A percentile compares a stretch with the other conserved stretches of the same genome.
Conservation (phyloP, 1,140 invertebrate species). For the Hycleus phaleratus region DNA sequence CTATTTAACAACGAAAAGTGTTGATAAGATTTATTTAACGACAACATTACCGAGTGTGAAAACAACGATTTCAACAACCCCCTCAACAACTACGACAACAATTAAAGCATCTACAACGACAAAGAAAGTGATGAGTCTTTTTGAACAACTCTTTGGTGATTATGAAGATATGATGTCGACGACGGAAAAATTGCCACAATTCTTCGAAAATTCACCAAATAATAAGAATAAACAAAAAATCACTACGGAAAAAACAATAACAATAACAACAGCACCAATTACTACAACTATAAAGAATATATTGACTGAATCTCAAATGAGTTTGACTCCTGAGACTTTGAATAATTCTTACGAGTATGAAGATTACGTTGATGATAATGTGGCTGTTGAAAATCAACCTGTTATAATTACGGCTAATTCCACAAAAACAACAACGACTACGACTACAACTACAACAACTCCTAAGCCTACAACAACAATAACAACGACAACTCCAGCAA, state of each 20-base stretch:
- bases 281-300: slow-evolving; percentile 22
- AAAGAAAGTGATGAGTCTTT: slow-evolving; percentile 32
- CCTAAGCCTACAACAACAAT: slow-evolving; percentile 5
- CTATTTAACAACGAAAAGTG: slow-evolving; percentile 21
- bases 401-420: slow-evolving; percentile 1
- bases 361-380: slow-evolving; percentile 27
- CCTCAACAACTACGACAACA: no score
- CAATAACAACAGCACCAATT: neutral
- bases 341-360: slow-evolving; percentile 30
- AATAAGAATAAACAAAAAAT: slow-evolving; percentile 13
- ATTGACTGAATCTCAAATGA: slow-evolving; percentile 26
- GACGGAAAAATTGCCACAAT: slow-evolving; percentile 19
- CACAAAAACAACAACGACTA: slow-evolving; percentile 21
- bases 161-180: slow-evolving; percentile 33
- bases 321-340: slow-evolving; percentile 7
- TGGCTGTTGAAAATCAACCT: slow-evolving; percentile 29
- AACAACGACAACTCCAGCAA: slow-evolving; percentile 11
- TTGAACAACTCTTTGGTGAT: slow-evolving; percentile 38
- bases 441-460: slow-evolving; percentile 21
- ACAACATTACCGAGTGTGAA: neutral
- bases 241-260: neutral
- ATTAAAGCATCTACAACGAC: slow-evolving; percentile 24
- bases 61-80: no score
- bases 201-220: slow-evolving; percentile 17
- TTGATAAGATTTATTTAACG: slow-evolving; percentile 18